These are phyloP conservation scores for Scolopax rusticola DNA, from an alignment of 2,797 vertebrate species.

Conservation along the genomic window DNA sequence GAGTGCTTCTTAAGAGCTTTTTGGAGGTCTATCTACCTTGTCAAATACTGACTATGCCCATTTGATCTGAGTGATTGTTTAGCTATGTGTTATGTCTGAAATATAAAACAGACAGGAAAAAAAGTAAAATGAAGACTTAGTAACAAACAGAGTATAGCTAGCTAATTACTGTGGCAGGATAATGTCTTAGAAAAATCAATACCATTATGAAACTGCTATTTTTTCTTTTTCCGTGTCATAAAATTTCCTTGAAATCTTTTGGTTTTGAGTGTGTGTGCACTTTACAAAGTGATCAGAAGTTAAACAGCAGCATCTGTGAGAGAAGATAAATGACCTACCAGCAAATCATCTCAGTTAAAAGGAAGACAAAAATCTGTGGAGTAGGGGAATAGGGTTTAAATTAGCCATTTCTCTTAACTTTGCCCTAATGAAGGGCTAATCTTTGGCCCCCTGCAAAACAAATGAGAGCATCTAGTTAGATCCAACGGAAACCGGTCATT, in stretches of 20 bases:
- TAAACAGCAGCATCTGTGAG: constrained; percentile 55
- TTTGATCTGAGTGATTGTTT: background rate
- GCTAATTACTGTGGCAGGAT: background rate
- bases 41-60: background rate
- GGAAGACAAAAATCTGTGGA: constrained; percentile 52
- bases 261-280: background rate
- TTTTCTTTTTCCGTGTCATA: constrained; percentile 30
- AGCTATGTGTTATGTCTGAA: background rate
- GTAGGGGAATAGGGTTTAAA: constrained; percentile 59
- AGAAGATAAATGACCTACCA: constrained; percentile 37
- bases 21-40: background rate
- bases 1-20: background rate
- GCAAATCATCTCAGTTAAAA: constrained; percentile 62
- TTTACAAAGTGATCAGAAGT: constrained; percentile 55
- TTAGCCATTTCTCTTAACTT: constrained; percentile 57
- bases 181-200: background rate
- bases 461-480: constrained; percentile 56
- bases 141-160: background rate
- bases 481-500: constrained; percentile 26
- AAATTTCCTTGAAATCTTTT: constrained; percentile 15
- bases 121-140: background rate
- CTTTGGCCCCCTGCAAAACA: constrained; percentile 56
- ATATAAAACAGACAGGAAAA: background rate
- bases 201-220: background rate
- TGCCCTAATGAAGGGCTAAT: constrained; percentile 58